These are phyloP conservation scores for Oryctolagus cuniculus DNA, from an alignment of 2,113 vertebrate genomes.

Conservation along the genomic window mOryCun1.1 NC_091432.1:14757001-14757500, in stretches of 20 bases:
- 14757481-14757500: too few relatives aligned
- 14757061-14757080: neutral
- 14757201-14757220: accelerated
- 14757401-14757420: neutral
- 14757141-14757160: neutral
- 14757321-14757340: neutral
- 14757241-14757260: neutral
- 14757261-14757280: neutral
- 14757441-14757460: neutral
- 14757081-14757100: accelerated
- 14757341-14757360: neutral
- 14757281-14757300: neutral
- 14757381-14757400: neutral
- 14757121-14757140: neutral
- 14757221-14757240: neutral
- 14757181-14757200: neutral
- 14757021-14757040: neutral
- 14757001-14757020: neutral
- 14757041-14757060: neutral
- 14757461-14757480: too few relatives aligned
- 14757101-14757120: neutral
- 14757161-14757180: accelerated
- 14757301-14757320: neutral
- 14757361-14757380: neutral
- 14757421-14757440: accelerated